A percentile compares a stretch with the other conserved stretches of the same genome.
These are phyloP conservation scores for Drosophila pruinosa DNA, from an alignment of 1,140 invertebrate genomes.

Conservation along the genomic window DNA sequence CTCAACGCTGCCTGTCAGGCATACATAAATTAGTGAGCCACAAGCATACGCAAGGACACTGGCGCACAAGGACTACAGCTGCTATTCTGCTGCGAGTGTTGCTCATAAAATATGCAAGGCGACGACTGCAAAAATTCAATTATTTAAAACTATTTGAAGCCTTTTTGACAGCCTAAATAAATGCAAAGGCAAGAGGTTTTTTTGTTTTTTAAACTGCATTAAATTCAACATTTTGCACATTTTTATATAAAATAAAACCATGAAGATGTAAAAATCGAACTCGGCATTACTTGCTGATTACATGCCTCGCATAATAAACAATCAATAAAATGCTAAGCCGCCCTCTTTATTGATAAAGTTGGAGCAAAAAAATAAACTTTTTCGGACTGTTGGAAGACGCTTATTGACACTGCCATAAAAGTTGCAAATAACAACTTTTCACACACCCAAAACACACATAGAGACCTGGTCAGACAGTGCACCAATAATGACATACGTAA, in stretches of 20 bases:
- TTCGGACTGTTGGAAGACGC: conserved; percentile 68
- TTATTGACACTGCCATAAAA: conserved; percentile 65
- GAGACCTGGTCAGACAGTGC: not conserved
- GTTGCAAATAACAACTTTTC: conserved; percentile 54
- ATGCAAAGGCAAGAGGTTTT: too few species aligned
- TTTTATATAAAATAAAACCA: too few species aligned
- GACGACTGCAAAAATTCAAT: conserved; percentile 5
- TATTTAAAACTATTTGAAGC: conserved; percentile 16
- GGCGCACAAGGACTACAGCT: conserved; percentile 3
- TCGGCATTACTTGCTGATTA: not conserved
- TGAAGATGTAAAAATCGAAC: too few species aligned
- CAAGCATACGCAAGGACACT: conserved; percentile 12
- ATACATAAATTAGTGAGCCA: conserved; percentile 72
- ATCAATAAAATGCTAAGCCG: not conserved
- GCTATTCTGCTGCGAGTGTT: conserved; percentile 3
- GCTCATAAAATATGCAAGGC: conserved; percentile 12
- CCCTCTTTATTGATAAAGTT: conserved; percentile 10
- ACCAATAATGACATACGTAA: conserved; percentile 24
- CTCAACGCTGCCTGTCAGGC: conserved; percentile 14
- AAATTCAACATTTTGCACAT: not conserved
- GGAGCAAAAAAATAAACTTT: conserved; percentile 51
- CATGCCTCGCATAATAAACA: too few species aligned
- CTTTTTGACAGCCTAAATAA: not conserved
- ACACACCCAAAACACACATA: conserved; percentile 18
- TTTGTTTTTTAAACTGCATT: not conserved